These are phyloP conservation scores for Butastur rufipennis DNA, from an alignment of 2,113 vertebrate genomes.

Conservation along the genomic window DNA sequence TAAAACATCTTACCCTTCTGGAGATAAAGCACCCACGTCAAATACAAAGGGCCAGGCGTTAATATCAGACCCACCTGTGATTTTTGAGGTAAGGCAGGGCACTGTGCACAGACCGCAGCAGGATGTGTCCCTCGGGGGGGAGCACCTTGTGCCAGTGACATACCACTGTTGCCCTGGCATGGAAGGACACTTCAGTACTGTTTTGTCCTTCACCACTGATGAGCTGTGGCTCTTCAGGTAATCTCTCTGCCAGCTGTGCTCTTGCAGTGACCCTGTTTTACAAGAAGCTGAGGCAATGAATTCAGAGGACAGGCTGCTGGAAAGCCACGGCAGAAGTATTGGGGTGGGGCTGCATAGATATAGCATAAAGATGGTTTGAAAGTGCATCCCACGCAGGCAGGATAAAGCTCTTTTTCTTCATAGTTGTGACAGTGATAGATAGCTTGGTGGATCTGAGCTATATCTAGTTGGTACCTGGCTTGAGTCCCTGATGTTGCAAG, in stretches of 20 bases:
- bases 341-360: neutral
- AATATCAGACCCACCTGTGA: neutral
- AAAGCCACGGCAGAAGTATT: neutral
- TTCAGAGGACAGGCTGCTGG: conserved; percentile 18
- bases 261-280: conserved; percentile 6
- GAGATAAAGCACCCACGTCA: neutral
- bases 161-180: neutral
- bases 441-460: conserved; percentile 12
- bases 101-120: neutral
- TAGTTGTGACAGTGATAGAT: conserved; percentile 37
- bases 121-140: neutral
- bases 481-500: conserved; percentile 43
- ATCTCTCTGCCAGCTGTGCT: neutral
- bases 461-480: conserved; percentile 46
- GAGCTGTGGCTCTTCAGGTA: neutral
- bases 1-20: neutral
- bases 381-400: neutral
- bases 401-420: conserved; percentile 19
- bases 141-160: neutral
- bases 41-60: neutral
- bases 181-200: neutral
- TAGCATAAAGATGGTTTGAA: neutral
- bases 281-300: conserved; percentile 38
- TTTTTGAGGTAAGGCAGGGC: neutral
- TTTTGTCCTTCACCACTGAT: neutral